Evolutionary conservation across 2,797 vertebrate species (phyloP).

Genomic region (Denticeps clupeoides): DNA sequence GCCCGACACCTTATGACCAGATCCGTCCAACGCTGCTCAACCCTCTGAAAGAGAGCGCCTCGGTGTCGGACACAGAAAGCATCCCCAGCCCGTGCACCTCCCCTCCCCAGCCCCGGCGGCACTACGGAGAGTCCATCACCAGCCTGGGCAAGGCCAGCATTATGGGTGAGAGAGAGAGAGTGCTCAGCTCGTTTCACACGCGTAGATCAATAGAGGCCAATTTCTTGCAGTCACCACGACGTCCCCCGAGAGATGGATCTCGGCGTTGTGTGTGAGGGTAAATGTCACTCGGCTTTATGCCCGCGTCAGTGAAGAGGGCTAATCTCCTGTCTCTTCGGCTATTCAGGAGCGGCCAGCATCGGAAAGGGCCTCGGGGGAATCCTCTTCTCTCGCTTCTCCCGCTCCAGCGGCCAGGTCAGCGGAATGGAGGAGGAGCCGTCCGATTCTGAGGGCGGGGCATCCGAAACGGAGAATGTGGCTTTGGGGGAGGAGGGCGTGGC

Average conservation of each 20-base stretch:
- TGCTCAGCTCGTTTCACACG: not conserved
- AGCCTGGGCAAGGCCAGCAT: constrained; percentile 92
- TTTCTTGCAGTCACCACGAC: constrained; percentile 3
- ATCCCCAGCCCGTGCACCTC: constrained; percentile 81
- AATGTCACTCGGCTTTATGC: not conserved
- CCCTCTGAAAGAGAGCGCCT: constrained; percentile 64
- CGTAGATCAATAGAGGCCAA: constrained; percentile 29
- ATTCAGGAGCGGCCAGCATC: constrained; percentile 82
- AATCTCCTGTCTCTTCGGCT: not conserved
- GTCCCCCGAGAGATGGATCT: no score
- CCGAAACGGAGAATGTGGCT: constrained; percentile 32
- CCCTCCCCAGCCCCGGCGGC: constrained; percentile 71
- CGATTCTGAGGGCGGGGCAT: constrained; percentile 38
- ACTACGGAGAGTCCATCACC: constrained; percentile 90
- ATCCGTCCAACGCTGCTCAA: constrained; percentile 80
- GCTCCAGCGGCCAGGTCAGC: constrained; percentile 60
- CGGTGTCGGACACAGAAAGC: constrained; percentile 69
- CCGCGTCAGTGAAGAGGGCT: not conserved
- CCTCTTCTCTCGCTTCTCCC: constrained; percentile 84
- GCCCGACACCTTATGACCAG: constrained; percentile 74
- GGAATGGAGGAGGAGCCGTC: constrained; percentile 49
- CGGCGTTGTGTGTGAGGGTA: not conserved
- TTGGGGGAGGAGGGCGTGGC: constrained; percentile 45
- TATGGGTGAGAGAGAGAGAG: constrained; percentile 56
- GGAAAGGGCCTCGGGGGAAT: constrained; percentile 92